Conservation (phyloP, 2,888 invertebrate genomes). For the Panopea generosa region DNA sequence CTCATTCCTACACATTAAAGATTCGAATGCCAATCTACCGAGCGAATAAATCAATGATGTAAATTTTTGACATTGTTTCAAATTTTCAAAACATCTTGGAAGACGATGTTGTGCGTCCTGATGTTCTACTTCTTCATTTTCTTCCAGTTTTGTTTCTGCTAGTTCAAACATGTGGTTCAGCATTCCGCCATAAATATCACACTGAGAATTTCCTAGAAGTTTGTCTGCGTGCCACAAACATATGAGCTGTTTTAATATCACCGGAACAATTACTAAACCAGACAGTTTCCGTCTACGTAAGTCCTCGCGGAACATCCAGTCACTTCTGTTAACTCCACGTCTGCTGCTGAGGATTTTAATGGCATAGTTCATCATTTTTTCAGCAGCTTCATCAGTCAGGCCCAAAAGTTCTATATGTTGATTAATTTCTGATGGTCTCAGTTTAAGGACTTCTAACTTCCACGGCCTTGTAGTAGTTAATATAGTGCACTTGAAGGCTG, state of each 20-base stretch:
- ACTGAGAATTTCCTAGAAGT: neutral
- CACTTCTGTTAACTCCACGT: neutral
- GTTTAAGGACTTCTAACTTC: constrained; percentile 1
- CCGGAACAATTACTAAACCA: neutral
- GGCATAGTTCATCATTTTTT: neutral
- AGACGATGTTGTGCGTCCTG: neutral
- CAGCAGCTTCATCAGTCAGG: neutral
- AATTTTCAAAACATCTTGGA: neutral
- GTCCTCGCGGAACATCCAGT: neutral
- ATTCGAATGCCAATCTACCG: neutral
- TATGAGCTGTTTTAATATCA: constrained; percentile 16
- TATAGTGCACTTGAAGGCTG: no score
- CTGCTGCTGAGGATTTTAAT: neutral
- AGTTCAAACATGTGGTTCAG: neutral
- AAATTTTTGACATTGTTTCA: neutral
- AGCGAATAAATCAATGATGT: neutral
- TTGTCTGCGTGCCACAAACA: constrained; percentile 20
- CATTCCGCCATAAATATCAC: constrained; percentile 11
- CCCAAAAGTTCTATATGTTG: constrained; percentile 1
- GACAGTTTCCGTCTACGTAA: neutral
- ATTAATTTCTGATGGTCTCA: neutral
- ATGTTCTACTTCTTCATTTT: neutral
- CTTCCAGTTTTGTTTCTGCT: neutral
- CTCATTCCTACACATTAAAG: neutral
- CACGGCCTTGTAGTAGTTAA: no score